Conservation (phyloP, 2,888 invertebrate genomes). For the Ormyrus nitidulus region DNA sequence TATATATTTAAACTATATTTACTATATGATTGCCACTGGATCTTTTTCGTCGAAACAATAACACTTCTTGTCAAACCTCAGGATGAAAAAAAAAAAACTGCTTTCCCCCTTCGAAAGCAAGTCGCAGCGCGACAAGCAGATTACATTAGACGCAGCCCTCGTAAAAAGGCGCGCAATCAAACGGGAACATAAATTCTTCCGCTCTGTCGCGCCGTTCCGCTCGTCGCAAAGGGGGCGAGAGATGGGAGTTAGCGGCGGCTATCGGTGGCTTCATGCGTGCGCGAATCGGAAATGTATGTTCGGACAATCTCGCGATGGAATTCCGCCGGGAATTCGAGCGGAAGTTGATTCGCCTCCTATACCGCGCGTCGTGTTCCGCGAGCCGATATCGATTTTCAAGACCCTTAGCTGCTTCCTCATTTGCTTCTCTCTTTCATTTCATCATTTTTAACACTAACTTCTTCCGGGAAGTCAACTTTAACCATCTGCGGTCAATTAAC, state of each 20-base stretch:
- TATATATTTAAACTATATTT: too few relatives aligned
- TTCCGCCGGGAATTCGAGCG: conserved; percentile 4
- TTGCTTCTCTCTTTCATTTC: too few relatives aligned
- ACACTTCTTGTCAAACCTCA: too few relatives aligned
- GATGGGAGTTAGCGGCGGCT: not conserved
- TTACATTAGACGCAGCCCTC: not conserved
- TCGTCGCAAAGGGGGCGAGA: not conserved
- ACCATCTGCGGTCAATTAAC: too few relatives aligned
- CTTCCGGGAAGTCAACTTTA: too few relatives aligned
- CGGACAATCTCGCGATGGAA: conserved; percentile 29
- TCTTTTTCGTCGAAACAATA: too few relatives aligned
- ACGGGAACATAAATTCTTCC: not conserved
- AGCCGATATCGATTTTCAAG: not conserved
- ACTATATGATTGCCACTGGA: too few relatives aligned
- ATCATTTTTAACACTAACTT: too few relatives aligned
- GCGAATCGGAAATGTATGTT: conserved; percentile 26
- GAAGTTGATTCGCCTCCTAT: conserved; percentile 9
- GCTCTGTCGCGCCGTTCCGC: not conserved
- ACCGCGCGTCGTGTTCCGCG: not conserved
- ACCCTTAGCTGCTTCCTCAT: not conserved
- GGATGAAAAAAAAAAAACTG: not conserved
- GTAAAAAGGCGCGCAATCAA: not conserved
- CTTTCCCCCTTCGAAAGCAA: not conserved
- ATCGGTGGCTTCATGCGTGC: conserved; percentile 17
- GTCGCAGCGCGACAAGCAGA: not conserved